These are phyloP conservation scores for Unio delphinus DNA, from an alignment of 2,888 invertebrate genomes.

Conservation along the genomic window DNA sequence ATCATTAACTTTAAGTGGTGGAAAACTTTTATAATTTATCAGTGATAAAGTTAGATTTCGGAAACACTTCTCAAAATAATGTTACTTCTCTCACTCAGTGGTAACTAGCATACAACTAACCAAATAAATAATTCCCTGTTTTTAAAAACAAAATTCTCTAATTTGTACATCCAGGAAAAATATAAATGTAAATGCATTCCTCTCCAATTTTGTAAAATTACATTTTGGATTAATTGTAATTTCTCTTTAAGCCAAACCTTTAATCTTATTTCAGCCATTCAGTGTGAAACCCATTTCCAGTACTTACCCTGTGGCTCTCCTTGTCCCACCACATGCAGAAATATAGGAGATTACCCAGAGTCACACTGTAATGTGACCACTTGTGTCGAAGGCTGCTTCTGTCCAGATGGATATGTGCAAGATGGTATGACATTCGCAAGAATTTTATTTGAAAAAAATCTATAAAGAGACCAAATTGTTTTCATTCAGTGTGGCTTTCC, in stretches of 20 bases:
- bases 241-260: neutral
- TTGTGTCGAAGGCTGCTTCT: constrained; percentile 65
- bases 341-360: constrained; percentile 40
- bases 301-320: constrained; percentile 86
- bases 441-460: neutral
- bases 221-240: neutral
- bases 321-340: constrained; percentile 83
- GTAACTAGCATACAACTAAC: no score
- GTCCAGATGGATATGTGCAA: constrained; percentile 53
- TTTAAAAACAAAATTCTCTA: no score
- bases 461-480: neutral
- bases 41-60: no score
- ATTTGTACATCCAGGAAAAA: no score
- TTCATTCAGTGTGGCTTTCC: neutral
- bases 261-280: constrained; percentile 79
- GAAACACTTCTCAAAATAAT: no score
- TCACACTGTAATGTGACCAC: constrained; percentile 44
- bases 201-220: neutral
- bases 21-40: no score
- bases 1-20: no score
- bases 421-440: constrained; percentile 33
- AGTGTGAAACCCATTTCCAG: constrained; percentile 86
- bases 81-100: no score
- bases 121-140: no score
- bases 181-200: no score